Evolutionary conservation across 2,888 invertebrate genomes (phyloP).

Genomic region (Brachycybe producta): DNA sequence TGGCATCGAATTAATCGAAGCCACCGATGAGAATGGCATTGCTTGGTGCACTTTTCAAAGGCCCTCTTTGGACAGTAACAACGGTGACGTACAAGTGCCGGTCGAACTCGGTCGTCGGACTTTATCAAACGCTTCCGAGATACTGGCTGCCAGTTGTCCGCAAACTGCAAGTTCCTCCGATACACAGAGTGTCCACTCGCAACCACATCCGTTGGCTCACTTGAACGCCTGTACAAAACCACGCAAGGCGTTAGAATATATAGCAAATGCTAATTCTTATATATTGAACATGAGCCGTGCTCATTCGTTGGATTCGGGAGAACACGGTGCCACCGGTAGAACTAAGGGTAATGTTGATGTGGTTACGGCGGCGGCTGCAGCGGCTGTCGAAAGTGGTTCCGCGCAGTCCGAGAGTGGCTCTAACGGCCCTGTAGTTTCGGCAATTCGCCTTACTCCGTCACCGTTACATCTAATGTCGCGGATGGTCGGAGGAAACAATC

Average conservation of each 20-base stretch:
- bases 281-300: slow-evolving; percentile 17
- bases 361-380: not conserved
- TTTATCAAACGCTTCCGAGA: not conserved
- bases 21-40: too few species aligned
- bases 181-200: slow-evolving; percentile 2
- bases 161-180: not conserved
- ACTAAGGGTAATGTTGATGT: not conserved
- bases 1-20: not conserved
- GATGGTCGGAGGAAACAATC: not conserved
- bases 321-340: not conserved
- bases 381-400: not conserved
- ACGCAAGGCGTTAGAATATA: slow-evolving; percentile 13
- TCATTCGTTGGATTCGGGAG: slow-evolving; percentile 17
- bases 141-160: not conserved
- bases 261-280: slow-evolving; percentile 17
- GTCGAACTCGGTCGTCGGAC: not conserved
- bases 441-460: not conserved
- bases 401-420: not conserved
- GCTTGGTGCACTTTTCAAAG: not conserved
- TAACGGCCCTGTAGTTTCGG: not conserved
- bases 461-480: not conserved
- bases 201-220: not conserved
- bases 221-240: not conserved
- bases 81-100: too few species aligned
- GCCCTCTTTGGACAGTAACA: not conserved